Base-by-base conservation (phyloP, 2,113 vertebrate species). In the Corythornis cristatus region DNA sequence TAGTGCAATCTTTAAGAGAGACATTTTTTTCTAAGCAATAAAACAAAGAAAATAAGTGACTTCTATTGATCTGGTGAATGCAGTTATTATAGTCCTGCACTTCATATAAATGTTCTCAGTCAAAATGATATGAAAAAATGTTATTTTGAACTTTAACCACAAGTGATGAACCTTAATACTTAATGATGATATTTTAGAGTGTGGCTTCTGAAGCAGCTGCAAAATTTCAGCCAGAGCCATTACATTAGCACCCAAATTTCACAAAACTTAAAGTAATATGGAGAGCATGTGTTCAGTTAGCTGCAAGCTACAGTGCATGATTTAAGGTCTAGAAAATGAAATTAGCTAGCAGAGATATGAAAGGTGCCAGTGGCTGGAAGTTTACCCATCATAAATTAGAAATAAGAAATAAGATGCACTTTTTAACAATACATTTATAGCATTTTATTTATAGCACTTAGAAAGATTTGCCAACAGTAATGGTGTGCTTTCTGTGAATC, bases 271-370 rank as follows among this genome's bases (percentile, higher is more conserved):
- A 90, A 75, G 83, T 77, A 88, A 86, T 51, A 74, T 5, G 5
- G 57, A 90, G 70, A 33, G 83, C 80, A 90, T 96, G 90, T 95
- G 86, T 82, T 92, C 77, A 68, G 74, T 81, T 71, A 75, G 70
- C 57, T 92, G 28, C 58, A 81, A 93, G 92, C 5, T 33, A 61
- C 29, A 71, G 67, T 25, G 54, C 35, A 82, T 40, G 54, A 84
- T 92, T 92, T 78, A 88, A 88, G 53, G 42, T 53, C 37, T 79
- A 33, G 65, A 88, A 95, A 90, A 86, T 75, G 23, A 81, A 84
- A 84, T 83, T 50, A 86, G 33, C 46, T 66, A 75, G 64, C 35
- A 60, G 40, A 79, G 71, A 78, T 86, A 66, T 10, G 74, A 86
- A 65, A 93, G 81, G 54, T 46, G 9, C 37, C 58, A 54, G 74